Evolutionary conservation across 1,140 invertebrate species (phyloP).

Genomic region (Leptopilina boulardi): DNA sequence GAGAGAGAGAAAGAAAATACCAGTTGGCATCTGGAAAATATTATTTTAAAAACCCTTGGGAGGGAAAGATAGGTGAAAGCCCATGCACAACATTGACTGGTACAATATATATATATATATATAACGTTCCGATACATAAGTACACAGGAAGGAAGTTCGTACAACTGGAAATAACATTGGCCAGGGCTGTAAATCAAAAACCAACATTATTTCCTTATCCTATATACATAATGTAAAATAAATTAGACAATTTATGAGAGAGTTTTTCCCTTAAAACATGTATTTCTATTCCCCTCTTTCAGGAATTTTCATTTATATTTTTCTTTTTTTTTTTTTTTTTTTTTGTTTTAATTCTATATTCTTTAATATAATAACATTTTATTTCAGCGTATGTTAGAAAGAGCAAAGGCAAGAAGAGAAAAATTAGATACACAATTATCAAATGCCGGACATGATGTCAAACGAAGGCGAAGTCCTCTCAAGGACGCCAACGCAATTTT

Average conservation of each 20-base stretch:
- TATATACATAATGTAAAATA: no score
- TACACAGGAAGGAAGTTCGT: no score
- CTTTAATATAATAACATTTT: constrained; percentile 37
- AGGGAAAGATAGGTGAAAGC: no score
- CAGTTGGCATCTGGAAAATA: neutral
- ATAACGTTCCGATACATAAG: neutral
- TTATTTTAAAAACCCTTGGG: neutral
- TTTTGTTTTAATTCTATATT: constrained; percentile 26
- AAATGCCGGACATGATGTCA: constrained; percentile 71
- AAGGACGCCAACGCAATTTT: constrained; percentile 72
- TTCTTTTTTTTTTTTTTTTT: neutral
- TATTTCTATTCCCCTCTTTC: no score
- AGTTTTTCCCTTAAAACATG: no score
- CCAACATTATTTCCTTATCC: no score
- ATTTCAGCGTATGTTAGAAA: constrained; percentile 76
- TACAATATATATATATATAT: constrained; percentile 5
- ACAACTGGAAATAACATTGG: no score
- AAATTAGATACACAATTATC: constrained; percentile 73
- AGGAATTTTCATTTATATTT: constrained; percentile 18
- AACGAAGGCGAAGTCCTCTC: constrained; percentile 68
- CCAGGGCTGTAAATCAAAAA: no score
- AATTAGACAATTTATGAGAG: neutral
- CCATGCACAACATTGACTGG: neutral
- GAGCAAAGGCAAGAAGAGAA: constrained; percentile 77
- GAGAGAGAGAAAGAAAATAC: no score